Evolutionary conservation across 2,113 vertebrate genomes (phyloP).

Genomic region (Cyanoramphus novaezelandiae): DNA sequence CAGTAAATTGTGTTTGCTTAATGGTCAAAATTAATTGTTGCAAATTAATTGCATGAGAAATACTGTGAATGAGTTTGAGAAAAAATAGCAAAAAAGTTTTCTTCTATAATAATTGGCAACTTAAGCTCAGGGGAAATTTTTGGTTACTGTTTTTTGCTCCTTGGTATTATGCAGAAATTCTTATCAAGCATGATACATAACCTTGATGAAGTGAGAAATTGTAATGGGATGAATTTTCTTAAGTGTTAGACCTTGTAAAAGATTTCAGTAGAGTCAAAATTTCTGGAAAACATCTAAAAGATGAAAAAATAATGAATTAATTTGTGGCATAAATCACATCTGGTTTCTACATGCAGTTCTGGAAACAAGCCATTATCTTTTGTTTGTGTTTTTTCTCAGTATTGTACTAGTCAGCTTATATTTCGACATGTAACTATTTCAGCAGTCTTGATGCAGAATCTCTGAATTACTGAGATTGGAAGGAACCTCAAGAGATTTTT

Average conservation of each 20-base stretch:
- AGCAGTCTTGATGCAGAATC: neutral
- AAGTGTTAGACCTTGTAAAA: neutral
- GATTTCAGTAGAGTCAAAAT: neutral
- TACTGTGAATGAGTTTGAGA: neutral
- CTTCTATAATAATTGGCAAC: neutral
- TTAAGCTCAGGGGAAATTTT: neutral
- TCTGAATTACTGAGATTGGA: neutral
- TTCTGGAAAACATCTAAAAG: neutral
- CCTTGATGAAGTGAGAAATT: neutral
- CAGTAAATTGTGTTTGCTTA: neutral
- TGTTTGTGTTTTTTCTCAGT: neutral
- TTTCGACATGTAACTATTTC: neutral
- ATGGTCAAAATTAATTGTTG: neutral
- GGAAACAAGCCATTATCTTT: neutral
- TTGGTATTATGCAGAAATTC: neutral
- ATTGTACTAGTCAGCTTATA: neutral
- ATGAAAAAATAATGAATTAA: neutral
- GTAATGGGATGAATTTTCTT: neutral
- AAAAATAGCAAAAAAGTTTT: neutral
- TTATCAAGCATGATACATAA: neutral
- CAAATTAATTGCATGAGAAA: neutral
- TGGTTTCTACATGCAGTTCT: neutral
- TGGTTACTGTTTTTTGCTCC: neutral
- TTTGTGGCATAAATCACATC: neutral
- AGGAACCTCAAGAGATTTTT: neutral